Percentiles rank a stretch among this genome's conserved stretches.
Evolutionary conservation across 1,140 invertebrate genomes (phyloP).

Genomic region (Eueides isabella): DNA sequence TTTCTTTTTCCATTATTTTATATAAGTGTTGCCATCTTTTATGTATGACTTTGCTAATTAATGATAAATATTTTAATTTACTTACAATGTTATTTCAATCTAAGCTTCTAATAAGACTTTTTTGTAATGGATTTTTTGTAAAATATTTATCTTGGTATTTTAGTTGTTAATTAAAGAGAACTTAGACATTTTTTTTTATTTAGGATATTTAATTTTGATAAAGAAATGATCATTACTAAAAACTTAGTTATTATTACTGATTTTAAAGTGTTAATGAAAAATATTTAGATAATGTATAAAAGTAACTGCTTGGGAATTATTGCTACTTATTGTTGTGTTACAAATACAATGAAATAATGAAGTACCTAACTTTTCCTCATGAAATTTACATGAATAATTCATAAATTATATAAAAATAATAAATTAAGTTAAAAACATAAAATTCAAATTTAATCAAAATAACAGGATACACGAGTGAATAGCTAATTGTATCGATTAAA

Average conservation of each 20-base stretch:
- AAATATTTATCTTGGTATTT: neutral
- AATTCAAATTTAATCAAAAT: slow-evolving; percentile 16
- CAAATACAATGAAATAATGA: too few species aligned
- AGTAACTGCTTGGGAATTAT: too few species aligned
- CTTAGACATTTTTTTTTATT: neutral
- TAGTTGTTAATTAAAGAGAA: neutral
- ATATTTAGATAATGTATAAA: too few species aligned
- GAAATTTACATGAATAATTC: neutral
- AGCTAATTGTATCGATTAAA: slow-evolving; percentile 41
- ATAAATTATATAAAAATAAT: neutral
- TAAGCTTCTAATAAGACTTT: neutral
- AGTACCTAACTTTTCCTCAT: too few species aligned
- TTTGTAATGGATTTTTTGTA: neutral
- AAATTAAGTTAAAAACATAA: neutral
- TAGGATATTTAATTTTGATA: neutral
- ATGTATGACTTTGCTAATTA: slow-evolving; percentile 16
- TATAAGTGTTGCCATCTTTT: slow-evolving; percentile 22
- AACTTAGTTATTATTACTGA: too few species aligned
- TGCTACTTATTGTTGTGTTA: too few species aligned
- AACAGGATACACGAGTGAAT: slow-evolving; percentile 38
- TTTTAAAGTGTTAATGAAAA: too few species aligned
- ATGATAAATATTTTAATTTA: slow-evolving; percentile 7
- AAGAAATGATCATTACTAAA: too few species aligned
- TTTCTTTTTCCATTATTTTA: slow-evolving; percentile 52
- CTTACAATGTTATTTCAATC: neutral